Conservation (phyloP, 2,797 vertebrate genomes). For the Xiphorhynchus erythropygius region DNA sequence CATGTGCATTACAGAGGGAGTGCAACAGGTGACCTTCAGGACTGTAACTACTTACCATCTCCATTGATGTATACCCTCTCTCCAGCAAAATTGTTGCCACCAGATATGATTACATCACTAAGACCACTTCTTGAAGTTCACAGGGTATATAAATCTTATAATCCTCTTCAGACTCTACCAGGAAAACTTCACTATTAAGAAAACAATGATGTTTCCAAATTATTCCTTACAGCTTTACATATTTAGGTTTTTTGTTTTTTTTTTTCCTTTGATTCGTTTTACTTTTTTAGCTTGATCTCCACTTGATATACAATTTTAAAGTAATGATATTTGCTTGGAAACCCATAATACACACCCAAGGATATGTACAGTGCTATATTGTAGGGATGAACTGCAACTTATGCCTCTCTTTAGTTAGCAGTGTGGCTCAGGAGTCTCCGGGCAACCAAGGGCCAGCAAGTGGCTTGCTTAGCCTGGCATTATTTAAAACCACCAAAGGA, state of each 20-base stretch:
- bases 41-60: neutral
- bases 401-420: neutral
- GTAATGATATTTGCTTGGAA: neutral
- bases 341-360: neutral
- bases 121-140: neutral
- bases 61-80: neutral
- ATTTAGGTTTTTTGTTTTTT: neutral
- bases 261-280: neutral
- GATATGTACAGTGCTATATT: neutral
- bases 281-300: neutral
- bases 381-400: neutral
- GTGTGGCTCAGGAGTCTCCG: neutral
- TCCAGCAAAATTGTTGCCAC: neutral
- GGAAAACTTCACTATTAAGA: neutral
- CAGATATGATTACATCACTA: neutral
- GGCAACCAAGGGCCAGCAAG: neutral
- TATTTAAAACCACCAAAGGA: neutral
- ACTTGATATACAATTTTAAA: neutral
- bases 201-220: neutral
- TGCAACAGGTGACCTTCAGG: neutral
- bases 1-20: neutral
- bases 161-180: neutral
- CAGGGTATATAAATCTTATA: neutral
- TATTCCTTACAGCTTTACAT: neutral
- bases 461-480: neutral